Evolutionary conservation across 2,888 invertebrate genomes (phyloP).

Genomic region (Litoditis marina): DNA sequence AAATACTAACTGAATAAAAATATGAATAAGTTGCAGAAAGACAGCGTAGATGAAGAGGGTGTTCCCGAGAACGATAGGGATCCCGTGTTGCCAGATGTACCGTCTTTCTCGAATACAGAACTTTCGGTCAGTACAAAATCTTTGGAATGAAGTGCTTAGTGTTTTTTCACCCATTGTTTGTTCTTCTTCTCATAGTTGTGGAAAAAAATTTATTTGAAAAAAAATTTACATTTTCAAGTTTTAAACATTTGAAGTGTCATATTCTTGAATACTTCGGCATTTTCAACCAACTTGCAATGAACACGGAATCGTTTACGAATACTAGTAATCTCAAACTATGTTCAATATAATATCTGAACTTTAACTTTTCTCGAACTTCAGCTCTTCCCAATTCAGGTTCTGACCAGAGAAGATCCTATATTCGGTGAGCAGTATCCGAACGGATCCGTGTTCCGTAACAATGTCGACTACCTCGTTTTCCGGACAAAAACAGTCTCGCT

Average conservation of each 20-base stretch:
- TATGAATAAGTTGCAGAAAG: constrained; percentile 30
- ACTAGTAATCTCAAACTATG: no score
- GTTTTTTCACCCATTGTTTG: no score
- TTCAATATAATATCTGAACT: no score
- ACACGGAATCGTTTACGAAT: no score
- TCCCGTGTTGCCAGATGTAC: constrained; percentile 29
- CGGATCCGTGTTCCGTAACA: constrained; percentile 49
- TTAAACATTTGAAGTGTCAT: neutral
- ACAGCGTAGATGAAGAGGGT: constrained; percentile 27
- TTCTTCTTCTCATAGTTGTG: no score
- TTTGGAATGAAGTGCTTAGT: no score
- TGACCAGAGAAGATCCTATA: constrained; percentile 46
- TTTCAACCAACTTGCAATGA: no score
- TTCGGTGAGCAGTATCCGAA: constrained; percentile 47
- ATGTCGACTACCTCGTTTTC: constrained; percentile 51
- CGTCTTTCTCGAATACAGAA: constrained; percentile 43
- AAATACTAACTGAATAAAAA: neutral
- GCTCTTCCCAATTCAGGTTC: constrained; percentile 19
- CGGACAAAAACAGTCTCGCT: constrained; percentile 55
- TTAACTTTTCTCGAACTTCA: neutral
- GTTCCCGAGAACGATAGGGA: constrained; percentile 14
- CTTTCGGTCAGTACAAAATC: no score
- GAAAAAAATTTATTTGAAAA: no score
- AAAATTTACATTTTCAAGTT: neutral
- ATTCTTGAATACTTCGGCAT: no score